Evolutionary conservation across 2,888 invertebrate species (phyloP).

Genomic region (Conus canariensis): DNA sequence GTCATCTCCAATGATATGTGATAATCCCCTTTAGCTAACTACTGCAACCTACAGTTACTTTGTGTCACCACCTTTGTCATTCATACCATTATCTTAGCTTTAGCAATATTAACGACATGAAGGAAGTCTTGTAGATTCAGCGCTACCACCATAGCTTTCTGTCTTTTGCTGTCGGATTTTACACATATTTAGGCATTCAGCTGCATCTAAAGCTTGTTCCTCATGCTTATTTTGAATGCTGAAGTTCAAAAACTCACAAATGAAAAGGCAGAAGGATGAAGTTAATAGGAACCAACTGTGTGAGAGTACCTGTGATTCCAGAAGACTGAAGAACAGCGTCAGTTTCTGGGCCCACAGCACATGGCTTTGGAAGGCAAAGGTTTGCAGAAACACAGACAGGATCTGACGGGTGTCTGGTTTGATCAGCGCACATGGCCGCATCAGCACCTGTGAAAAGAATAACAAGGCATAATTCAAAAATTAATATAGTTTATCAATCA

Average conservation of each 20-base stretch:
- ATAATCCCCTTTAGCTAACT: not conserved
- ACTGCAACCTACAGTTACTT: not conserved
- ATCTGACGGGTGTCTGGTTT: slow-evolving; percentile 70
- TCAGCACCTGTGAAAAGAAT: slow-evolving; percentile 62
- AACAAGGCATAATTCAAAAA: not conserved
- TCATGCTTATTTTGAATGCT: not conserved
- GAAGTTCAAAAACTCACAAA: not conserved
- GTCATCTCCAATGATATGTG: not conserved
- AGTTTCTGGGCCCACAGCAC: slow-evolving; percentile 69
- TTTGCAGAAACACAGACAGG: slow-evolving; percentile 66
- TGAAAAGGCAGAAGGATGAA: not conserved
- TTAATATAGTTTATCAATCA: not conserved
- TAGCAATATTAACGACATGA: too few species aligned
- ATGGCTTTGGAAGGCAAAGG: slow-evolving; percentile 69
- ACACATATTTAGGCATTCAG: too few species aligned
- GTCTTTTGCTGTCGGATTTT: too few species aligned
- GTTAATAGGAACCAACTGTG: not conserved
- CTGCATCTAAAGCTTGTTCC: too few species aligned
- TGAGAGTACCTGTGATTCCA: slow-evolving; percentile 68
- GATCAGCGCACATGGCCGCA: slow-evolving; percentile 76
- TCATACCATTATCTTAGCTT: too few species aligned
- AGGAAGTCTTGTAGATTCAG: too few species aligned
- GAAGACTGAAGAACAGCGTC: slow-evolving; percentile 63
- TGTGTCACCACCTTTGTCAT: too few species aligned
- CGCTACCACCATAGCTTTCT: too few species aligned